Evolutionary conservation across 2,797 vertebrate genomes (phyloP), one percentile per base, ranked within the genome.

Genomic region (Betta splendens): DNA sequence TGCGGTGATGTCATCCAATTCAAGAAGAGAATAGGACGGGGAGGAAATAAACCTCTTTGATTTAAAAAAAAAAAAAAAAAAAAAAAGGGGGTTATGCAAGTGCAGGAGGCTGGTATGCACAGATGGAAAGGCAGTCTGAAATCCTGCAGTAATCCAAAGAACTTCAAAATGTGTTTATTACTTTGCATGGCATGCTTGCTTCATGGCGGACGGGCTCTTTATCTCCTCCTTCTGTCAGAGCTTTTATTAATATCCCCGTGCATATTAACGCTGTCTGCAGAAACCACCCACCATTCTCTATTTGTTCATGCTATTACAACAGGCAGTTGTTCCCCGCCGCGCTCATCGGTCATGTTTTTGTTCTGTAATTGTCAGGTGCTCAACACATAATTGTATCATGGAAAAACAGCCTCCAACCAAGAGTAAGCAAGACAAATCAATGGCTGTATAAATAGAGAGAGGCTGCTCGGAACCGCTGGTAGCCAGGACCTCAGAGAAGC

Each of bases 341-440:
- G 77, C 50, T 75, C 79, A 78, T 80, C 62, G 67, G 53, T 84
- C 77, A 77, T 77, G 75, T 81, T 79, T 84, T 74, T 75, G 64
- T 79, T 81, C 74, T 11, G 67, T 87, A 84, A 86, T 84, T 84
- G 82, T 79, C 78, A 87, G 78, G 83, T 86, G 80, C 84, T 86
- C 81, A 75, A 87, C 75, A 70, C 57, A 63, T 77, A 82, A 85
- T 78, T 81, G 78, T 67, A 83, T 85, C 77, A 75, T 66, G 31
- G 61, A 71, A 55, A 79, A 79, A 79, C 63, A 68, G 75, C 64
- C 61, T 64, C 71, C 35, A 48, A 79, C 63, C 64, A 48, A 50
- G 57, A 74, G 61, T 17, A 69, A 62, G 75, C 73, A 49, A 76
- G 66, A 69, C 59, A 47, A 79, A 71, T 61, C 57, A 44, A 38